Conservation (phyloP, 1,140 invertebrate species). For the Tenebrio molitor region DNA sequence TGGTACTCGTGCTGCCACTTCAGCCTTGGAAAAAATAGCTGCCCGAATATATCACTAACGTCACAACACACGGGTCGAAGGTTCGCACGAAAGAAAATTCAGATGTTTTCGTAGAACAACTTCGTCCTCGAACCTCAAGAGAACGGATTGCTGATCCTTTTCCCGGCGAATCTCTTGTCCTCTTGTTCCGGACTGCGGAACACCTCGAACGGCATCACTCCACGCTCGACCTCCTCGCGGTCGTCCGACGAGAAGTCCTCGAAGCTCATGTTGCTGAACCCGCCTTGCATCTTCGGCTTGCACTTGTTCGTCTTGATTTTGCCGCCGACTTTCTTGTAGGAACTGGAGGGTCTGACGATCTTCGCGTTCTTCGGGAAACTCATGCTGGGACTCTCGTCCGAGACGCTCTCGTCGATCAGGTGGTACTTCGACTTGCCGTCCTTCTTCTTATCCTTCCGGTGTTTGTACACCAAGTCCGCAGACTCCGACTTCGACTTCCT, state of each 20-base stretch:
- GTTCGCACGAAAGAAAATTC: no score
- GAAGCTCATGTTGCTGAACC: conserved; percentile 85
- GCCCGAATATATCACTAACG: no score
- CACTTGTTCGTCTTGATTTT: conserved; percentile 57
- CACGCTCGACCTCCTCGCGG: conserved; percentile 63
- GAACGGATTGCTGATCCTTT: conserved; percentile 78
- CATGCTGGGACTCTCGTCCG: conserved; percentile 54
- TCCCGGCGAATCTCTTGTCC: conserved; percentile 75
- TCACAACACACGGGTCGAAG: no score
- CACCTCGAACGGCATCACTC: conserved; percentile 75
- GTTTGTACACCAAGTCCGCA: conserved; percentile 47
- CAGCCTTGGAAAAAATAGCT: no score
- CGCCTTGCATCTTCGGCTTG: conserved; percentile 67
- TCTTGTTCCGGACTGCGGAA: conserved; percentile 71
- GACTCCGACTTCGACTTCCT: neutral
- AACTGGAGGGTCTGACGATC: conserved; percentile 53
- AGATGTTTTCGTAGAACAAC: conserved; percentile 10
- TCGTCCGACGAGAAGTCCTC: conserved; percentile 83
- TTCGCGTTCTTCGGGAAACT: conserved; percentile 54
- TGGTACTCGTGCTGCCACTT: no score
- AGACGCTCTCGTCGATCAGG: conserved; percentile 66
- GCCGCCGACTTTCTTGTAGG: conserved; percentile 49
- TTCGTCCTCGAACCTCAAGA: conserved; percentile 64
- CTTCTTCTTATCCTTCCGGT: conserved; percentile 68
- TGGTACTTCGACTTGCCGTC: conserved; percentile 70